phyloP scores from a whole-genome alignment of 2,113 vertebrate species.

The Melanerpes formicivorus region DNA sequence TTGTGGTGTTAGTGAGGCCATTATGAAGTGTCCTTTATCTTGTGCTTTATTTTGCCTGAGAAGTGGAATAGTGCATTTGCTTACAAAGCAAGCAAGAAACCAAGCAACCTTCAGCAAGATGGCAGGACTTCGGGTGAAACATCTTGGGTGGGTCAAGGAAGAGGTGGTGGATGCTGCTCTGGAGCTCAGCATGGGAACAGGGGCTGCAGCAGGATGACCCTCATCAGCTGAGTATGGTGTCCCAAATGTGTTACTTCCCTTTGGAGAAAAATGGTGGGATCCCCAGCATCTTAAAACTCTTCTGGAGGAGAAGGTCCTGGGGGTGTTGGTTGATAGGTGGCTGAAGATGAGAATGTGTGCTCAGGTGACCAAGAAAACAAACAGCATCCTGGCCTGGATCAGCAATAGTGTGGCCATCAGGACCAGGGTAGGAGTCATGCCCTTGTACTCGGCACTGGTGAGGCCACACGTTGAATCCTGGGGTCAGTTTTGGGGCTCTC shows the following conservation, averaged over 20 bases:
- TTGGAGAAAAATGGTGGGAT: background rate
- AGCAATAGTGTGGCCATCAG: too few relatives aligned
- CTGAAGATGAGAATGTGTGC: too few relatives aligned
- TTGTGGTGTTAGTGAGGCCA: background rate
- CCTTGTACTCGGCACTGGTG: too few relatives aligned
- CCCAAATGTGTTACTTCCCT: background rate
- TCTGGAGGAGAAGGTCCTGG: background rate
- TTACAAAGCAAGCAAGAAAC: background rate
- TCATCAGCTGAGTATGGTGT: background rate
- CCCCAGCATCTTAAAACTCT: background rate
- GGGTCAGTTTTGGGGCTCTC: too few relatives aligned
- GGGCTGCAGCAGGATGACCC: background rate
- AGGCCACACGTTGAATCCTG: too few relatives aligned
- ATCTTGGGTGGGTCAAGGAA: rapidly evolving
- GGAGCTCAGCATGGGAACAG: background rate
- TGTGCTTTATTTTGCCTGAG: background rate
- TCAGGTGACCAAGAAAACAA: too few relatives aligned
- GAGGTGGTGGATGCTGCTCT: too few relatives aligned
- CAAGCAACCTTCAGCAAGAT: background rate
- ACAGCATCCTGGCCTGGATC: too few relatives aligned
- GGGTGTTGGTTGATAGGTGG: background rate
- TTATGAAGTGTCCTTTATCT: constrained; percentile 40
- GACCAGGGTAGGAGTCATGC: too few relatives aligned
- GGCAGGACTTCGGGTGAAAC: background rate
- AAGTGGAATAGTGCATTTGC: background rate